A percentile compares a stretch with the other conserved stretches of the same genome.
phyloP scores from a whole-genome alignment of 2,113 vertebrate species.

The Trachemys scripta region DNA sequence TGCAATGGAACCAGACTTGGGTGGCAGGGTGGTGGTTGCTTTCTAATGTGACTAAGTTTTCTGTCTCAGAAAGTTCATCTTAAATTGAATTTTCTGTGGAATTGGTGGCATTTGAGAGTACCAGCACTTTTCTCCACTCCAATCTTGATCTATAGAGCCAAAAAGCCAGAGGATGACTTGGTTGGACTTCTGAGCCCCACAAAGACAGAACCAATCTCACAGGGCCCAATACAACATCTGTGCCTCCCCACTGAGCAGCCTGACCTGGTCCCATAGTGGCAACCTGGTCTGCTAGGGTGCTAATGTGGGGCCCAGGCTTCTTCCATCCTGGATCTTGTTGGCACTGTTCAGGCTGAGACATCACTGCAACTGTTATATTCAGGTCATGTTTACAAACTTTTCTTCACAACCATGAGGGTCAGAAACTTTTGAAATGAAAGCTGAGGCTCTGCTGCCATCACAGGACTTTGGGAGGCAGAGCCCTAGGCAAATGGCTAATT shows the following conservation, averaged over 20 bases:
- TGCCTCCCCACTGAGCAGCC: not conserved
- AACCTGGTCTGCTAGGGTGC: not conserved
- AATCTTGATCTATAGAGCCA: not conserved
- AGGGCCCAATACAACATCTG: not conserved
- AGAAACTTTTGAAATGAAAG: not conserved
- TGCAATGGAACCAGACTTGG: constrained; percentile 1
- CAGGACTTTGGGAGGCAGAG: not conserved
- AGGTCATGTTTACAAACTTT: not conserved
- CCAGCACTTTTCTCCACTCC: not conserved
- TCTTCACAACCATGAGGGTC: not conserved
- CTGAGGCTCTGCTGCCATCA: not conserved
- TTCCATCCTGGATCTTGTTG: not conserved
- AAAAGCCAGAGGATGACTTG: not conserved
- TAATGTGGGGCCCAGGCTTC: not conserved
- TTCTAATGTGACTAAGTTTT: not conserved
- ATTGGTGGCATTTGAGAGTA: not conserved
- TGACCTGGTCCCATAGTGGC: not conserved
- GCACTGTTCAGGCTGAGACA: not conserved
- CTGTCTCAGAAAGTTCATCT: not conserved
- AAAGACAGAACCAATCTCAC: not conserved
- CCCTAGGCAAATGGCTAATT: accelerated
- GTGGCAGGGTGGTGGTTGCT: not conserved
- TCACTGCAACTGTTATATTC: not conserved
- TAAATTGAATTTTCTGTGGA: not conserved
- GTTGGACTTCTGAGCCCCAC: not conserved